Evolutionary conservation across 2,113 vertebrate species (phyloP), one percentile per base, ranked within the genome.

Genomic region (Heteronetta atricapilla): DNA sequence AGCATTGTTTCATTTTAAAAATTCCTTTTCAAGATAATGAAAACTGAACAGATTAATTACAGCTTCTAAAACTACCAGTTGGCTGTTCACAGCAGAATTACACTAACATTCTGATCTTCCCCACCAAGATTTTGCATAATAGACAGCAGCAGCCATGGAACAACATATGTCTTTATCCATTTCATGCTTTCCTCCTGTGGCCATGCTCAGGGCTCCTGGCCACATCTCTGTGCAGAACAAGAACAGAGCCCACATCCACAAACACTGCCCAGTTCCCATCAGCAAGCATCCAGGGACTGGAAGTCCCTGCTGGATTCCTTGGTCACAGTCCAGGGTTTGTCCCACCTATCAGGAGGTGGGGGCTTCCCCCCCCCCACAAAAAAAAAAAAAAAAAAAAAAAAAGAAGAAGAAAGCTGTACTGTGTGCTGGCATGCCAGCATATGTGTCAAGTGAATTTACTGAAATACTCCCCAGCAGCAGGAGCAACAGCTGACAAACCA

Each of bases 251-350:
- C n/a, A 38, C 19, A n/a, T 16, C 52, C 12, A 14, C 20, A 36
- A 14, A 29, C 48, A 38, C 46, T 29, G 46, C 36, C 4, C 7
- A 10, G 59, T 18, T 69, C 12, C 6, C 28, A 6, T 19, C 0
- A 0, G 19, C 29, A 14, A 9, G 2, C 2, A 19, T 38, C 8
- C 7, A 1, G 15, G 13, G 42, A 29, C 31, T 5, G 0, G 19
- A 12, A 16, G 42, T 12, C 26, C 81, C 38, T 6, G 1, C 38
- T 8, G 11, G 15, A 26, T 16, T 55, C 53, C 7, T 21, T 12
- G 29, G 6, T 3, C 40, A 22, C 13, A 10, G 25, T 5, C 19
- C 14, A 14, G 8, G 6, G 21, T 8, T 15, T 16, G 10, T 28
- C 5, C 74, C 13, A 58, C 2, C 1, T 8, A 25, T 19, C 63